A percentile compares a stretch with the other conserved stretches of the same genome.
Evolutionary conservation across 1,140 invertebrate species (phyloP).

Genomic region (Neocloeon triangulifer): DNA sequence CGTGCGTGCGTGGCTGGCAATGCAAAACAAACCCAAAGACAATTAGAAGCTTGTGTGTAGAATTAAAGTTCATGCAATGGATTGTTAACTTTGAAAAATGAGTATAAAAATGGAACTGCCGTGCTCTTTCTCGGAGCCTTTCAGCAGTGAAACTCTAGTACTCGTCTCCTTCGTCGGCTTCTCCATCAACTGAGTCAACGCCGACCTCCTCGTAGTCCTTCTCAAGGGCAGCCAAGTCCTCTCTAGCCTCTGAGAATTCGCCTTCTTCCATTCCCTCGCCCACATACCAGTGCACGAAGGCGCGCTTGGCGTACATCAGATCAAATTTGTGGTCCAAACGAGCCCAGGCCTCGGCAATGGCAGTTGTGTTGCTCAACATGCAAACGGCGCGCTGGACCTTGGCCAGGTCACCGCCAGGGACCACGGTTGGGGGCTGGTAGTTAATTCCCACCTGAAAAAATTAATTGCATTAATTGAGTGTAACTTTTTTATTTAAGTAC

Average conservation of each 20-base stretch:
- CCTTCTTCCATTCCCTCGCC: constrained; percentile 62
- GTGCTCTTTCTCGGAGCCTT: too few species aligned
- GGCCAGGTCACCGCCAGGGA: constrained; percentile 33
- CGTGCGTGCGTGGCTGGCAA: too few species aligned
- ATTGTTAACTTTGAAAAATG: too few species aligned
- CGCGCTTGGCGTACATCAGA: constrained; percentile 44
- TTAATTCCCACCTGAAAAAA: constrained; percentile 26
- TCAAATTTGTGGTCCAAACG: constrained; percentile 43
- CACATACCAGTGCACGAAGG: constrained; percentile 56
- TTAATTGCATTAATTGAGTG: too few species aligned
- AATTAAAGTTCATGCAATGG: too few species aligned
- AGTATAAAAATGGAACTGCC: too few species aligned
- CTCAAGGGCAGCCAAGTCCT: constrained; percentile 43
- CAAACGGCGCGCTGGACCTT: constrained; percentile 39
- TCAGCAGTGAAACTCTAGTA: too few species aligned
- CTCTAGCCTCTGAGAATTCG: constrained; percentile 40
- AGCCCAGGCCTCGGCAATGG: constrained; percentile 47
- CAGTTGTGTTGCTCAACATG: constrained; percentile 54
- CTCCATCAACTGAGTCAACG: constrained; percentile 17
- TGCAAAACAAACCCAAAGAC: too few species aligned
- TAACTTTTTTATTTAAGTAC: too few species aligned
- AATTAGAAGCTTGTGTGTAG: too few species aligned
- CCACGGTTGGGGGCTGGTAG: constrained; percentile 31
- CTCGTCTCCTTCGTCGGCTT: constrained; percentile 3
- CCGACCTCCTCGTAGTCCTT: constrained; percentile 41